Evolutionary conservation across 2,888 invertebrate genomes (phyloP).

Genomic region (Meandrusa payeni): DNA sequence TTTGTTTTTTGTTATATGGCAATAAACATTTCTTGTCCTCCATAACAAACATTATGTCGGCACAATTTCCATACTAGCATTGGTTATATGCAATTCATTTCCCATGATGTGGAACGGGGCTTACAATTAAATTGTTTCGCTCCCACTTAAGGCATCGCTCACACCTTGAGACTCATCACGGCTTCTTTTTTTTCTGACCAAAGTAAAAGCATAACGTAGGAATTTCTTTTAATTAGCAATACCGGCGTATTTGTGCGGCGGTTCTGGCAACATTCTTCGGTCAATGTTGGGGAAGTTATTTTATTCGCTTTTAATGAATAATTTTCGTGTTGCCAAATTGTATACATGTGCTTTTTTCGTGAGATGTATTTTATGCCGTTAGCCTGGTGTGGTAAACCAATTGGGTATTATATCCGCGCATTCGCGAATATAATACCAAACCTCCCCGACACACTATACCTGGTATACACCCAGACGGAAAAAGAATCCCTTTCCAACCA

Average conservation of each 20-base stretch:
- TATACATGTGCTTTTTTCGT: not conserved
- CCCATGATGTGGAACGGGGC: slow-evolving; percentile 48
- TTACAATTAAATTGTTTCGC: slow-evolving; percentile 61
- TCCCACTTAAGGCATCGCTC: slow-evolving; percentile 63
- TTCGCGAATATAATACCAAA: too few species aligned
- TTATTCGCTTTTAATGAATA: slow-evolving; percentile 27
- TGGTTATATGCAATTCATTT: slow-evolving; percentile 46
- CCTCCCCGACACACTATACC: too few species aligned
- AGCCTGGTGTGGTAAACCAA: too few species aligned
- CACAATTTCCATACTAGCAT: slow-evolving; percentile 49
- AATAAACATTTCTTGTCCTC: slow-evolving; percentile 40
- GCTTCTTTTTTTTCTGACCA: slow-evolving; percentile 58
- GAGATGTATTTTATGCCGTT: too few species aligned
- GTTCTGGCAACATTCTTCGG: slow-evolving; percentile 43
- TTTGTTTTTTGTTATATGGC: slow-evolving; percentile 25
- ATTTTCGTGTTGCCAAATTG: slow-evolving; percentile 4
- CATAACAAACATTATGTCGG: slow-evolving; percentile 30
- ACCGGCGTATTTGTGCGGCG: slow-evolving; percentile 46
- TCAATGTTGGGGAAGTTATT: slow-evolving; percentile 33
- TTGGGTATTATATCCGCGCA: too few species aligned
- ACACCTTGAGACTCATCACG: slow-evolving; percentile 61
- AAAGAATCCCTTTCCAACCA: too few species aligned
- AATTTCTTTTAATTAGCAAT: slow-evolving; percentile 69
- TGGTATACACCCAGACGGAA: too few species aligned
- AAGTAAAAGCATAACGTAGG: slow-evolving; percentile 52